Percentiles rank a stretch among this genome's conserved stretches.
These are phyloP conservation scores for Brenthis daphne DNA, from an alignment of 2,888 invertebrate species.

Conservation along the genomic window DNA sequence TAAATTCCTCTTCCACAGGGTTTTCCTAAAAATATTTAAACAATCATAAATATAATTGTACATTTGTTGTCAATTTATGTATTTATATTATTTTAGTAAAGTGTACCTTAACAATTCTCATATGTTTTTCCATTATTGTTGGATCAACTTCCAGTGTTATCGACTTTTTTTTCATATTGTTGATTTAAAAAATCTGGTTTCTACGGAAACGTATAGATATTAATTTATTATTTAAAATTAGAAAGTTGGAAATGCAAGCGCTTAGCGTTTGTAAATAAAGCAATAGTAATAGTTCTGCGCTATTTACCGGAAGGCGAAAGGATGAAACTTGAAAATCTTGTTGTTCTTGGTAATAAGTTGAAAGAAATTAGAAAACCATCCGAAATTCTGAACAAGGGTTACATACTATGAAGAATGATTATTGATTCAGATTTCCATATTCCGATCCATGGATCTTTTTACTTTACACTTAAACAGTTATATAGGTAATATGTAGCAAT, in stretches of 20 bases:
- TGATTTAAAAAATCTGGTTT: slow-evolving; percentile 41
- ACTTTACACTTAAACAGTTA: too few relatives aligned
- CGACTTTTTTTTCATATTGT: slow-evolving; percentile 68
- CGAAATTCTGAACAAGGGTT: too few relatives aligned
- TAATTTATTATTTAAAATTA: neutral
- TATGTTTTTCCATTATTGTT: slow-evolving; percentile 82
- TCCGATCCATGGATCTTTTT: too few relatives aligned
- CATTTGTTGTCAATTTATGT: neutral
- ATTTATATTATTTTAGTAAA: neutral
- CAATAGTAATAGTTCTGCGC: too few relatives aligned
- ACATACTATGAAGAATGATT: too few relatives aligned
- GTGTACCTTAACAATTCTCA: slow-evolving; percentile 70
- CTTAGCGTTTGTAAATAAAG: neutral
- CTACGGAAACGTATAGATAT: slow-evolving; percentile 43
- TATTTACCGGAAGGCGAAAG: too few relatives aligned
- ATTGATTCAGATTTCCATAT: too few relatives aligned
- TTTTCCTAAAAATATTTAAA: slow-evolving; percentile 63
- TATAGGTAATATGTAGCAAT: too few relatives aligned
- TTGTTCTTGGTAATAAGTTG: too few relatives aligned
- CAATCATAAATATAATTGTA: neutral
- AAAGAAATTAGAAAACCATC: too few relatives aligned
- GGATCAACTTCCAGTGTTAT: slow-evolving; percentile 84
- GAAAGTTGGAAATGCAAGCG: too few relatives aligned
- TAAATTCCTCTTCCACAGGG: slow-evolving; percentile 83
- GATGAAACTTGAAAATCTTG: too few relatives aligned